Conservation (phyloP, 2,888 invertebrate genomes). For the Diachrysia chrysitis region DNA sequence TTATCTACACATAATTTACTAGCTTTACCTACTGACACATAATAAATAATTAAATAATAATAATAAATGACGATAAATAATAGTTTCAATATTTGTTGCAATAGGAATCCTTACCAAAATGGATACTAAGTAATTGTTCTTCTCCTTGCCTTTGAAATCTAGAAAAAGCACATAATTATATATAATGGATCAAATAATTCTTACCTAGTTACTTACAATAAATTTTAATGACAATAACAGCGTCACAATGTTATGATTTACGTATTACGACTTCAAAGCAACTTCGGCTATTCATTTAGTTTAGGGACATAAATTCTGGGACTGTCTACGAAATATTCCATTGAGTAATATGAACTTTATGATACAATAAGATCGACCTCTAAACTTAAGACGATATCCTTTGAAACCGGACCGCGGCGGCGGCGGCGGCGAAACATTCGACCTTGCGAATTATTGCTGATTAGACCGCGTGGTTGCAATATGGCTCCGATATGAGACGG, state of each 20-base stretch:
- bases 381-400: conserved; percentile 28
- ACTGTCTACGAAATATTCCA: conserved; percentile 13
- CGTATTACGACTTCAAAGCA: conserved; percentile 1
- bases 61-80: no score
- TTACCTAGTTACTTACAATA: background rate
- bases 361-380: conserved; percentile 14
- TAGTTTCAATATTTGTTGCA: no score
- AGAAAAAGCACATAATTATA: no score
- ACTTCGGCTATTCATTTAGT: conserved; percentile 4
- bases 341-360: conserved; percentile 18
- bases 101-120: no score
- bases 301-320: conserved; percentile 10
- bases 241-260: background rate
- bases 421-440: conserved; percentile 1
- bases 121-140: no score
- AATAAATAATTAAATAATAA: no score
- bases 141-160: no score
- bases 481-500: background rate
- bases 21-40: no score
- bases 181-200: background rate
- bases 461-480: conserved; percentile 21
- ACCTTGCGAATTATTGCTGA: conserved; percentile 34
- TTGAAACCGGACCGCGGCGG: conserved; percentile 13
- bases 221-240: conserved; percentile 1
- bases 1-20: no score